Conservation (phyloP, 2,113 vertebrate genomes). For the Pterocles orientalis region DNA sequence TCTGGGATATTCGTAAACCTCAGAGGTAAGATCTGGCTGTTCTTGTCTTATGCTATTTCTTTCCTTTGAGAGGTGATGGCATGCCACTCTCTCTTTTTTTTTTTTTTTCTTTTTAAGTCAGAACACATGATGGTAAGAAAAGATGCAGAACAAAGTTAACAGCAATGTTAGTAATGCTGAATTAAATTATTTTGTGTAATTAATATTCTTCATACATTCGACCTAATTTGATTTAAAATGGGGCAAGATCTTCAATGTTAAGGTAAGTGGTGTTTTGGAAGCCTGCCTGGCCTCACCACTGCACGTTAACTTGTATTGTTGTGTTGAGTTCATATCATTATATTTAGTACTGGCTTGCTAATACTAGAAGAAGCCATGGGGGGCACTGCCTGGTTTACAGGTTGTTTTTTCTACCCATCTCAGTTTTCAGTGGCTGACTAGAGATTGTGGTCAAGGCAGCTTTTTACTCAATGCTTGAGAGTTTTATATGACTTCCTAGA, state of each 20-base stretch:
- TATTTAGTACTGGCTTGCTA: background rate
- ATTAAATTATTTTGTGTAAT: background rate
- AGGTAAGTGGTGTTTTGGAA: background rate
- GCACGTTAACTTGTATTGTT: background rate
- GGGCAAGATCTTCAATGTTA: background rate
- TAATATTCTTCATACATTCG: background rate
- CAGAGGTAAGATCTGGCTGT: conserved; percentile 83
- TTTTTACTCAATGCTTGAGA: background rate
- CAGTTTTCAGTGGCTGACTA: background rate
- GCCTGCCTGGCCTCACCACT: background rate
- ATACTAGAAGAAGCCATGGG: background rate
- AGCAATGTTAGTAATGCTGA: background rate
- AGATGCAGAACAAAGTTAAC: background rate
- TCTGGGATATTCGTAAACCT: conserved; percentile 98
- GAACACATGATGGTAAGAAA: background rate
- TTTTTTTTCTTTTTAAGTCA: background rate
- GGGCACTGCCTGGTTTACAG: background rate
- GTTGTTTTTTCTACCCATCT: background rate
- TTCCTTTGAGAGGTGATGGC: background rate
- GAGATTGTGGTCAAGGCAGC: background rate
- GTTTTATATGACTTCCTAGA: background rate
- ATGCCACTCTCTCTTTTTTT: background rate
- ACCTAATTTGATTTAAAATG: background rate
- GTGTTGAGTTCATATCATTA: background rate
- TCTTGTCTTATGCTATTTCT: background rate